Evolutionary conservation across 1,140 invertebrate genomes (phyloP).

Genomic region (Caerostris darwini): DNA sequence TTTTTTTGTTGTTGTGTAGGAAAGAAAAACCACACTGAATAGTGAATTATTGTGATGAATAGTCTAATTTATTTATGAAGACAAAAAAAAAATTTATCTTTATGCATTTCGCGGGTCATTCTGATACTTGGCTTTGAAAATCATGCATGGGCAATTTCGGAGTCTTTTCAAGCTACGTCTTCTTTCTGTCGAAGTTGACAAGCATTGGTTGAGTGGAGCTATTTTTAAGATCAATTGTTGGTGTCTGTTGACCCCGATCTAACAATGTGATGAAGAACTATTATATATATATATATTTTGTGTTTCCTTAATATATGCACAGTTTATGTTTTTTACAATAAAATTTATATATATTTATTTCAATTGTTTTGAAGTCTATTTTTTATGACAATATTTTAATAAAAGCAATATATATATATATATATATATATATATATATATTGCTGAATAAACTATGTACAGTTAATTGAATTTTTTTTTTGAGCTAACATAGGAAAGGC

Average conservation of each 20-base stretch:
- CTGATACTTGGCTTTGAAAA: neutral
- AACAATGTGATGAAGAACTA: neutral
- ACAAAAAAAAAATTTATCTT: neutral
- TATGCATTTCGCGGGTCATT: neutral
- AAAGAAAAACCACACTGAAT: neutral
- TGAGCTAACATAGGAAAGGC: too few species aligned
- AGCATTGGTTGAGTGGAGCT: neutral
- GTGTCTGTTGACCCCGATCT: neutral
- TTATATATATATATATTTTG: constrained; percentile 20
- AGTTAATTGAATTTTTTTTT: too few species aligned
- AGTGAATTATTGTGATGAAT: neutral
- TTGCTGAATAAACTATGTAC: too few species aligned
- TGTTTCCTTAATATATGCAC: constrained; percentile 18
- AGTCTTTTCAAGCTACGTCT: neutral
- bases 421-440: too few species aligned
- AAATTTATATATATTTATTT: constrained; percentile 20
- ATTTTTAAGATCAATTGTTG: neutral
- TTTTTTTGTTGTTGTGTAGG: too few species aligned
- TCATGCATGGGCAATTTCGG: neutral
- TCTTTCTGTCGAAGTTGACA: neutral
- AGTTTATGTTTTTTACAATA: constrained; percentile 39
- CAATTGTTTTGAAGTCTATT: neutral
- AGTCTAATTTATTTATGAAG: neutral
- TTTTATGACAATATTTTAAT: too few species aligned
- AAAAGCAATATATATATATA: too few species aligned